Evolutionary conservation across 2,113 vertebrate genomes (phyloP), one percentile per base, ranked within the genome.

Genomic region (Forbesichthys agassizii): DNA sequence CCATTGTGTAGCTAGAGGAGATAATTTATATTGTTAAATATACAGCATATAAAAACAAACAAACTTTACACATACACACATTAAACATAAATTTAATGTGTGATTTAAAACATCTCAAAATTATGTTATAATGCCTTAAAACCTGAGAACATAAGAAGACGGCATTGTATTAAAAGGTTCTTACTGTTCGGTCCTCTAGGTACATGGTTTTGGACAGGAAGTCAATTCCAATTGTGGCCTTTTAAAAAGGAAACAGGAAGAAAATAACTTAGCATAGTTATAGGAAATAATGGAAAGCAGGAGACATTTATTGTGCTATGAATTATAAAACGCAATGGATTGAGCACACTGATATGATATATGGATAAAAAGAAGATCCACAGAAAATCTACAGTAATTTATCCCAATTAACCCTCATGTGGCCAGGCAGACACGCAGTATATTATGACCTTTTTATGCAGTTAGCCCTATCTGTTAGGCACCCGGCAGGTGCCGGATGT

Each of bases 151-250:
- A 56, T 18, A 20, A 56, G 14, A 16, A 13, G 12, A 54, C n/a
- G 33, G n/a, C 62, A 63, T 47, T 70, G 61, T 49, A 66, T 66
- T n/a, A 48, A 27, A 56, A 54, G 33, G 11, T 60, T 80, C 94
- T 94, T 90, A 97, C 95, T 89, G 95, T 97, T 85, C 95, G 95
- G 81, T 97, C 96, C 80, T 97, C 96, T 88, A 97, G 84, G 88
- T 97, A 97, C 96, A 97, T 97, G 75, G 96, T 97, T 94, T 97
- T 97, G 55, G 96, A 97, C 83, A 97, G 92, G 88, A 97, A 97
- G 91, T 97, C 95, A 62, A 97, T 96, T 88, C 96, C 96, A 84
- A 97, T 97, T 79, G 96, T 97, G 54, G 95, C 95, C 96, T 89
- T 48, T 72, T 93, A 75, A 71, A 77, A 66, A 52, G 14, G 67